Evolutionary conservation across 1,140 invertebrate genomes (phyloP).

Genomic region (Drosophila insularis): DNA sequence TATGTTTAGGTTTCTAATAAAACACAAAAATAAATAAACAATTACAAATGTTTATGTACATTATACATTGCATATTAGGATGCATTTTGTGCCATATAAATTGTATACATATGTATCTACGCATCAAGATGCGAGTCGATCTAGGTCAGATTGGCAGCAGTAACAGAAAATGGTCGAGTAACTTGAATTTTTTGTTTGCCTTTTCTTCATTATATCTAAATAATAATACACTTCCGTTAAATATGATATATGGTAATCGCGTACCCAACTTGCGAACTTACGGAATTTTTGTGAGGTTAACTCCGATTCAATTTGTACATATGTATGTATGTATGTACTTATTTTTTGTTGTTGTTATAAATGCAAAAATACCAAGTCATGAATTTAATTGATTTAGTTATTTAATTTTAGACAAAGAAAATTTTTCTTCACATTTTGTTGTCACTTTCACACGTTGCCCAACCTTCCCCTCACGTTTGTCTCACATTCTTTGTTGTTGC

Average conservation of each 20-base stretch:
- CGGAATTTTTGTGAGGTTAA: slow-evolving; percentile 1
- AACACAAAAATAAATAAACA: not conserved
- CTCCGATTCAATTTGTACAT: not conserved
- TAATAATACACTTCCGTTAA: too few species aligned
- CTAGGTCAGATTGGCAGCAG: too few species aligned
- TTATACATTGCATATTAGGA: too few species aligned
- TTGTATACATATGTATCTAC: too few species aligned
- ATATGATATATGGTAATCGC: not conserved
- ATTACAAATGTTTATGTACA: not conserved
- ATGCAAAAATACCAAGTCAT: not conserved
- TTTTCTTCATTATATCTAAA: too few species aligned
- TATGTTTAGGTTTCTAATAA: slow-evolving; percentile 28
- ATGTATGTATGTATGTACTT: too few species aligned
- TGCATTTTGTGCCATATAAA: too few species aligned
- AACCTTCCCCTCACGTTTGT: not conserved
- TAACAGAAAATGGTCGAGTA: too few species aligned
- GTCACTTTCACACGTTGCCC: not conserved
- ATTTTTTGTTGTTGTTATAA: not conserved
- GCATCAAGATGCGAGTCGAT: too few species aligned
- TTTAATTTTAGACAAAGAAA: slow-evolving; percentile 2
- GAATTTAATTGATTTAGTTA: slow-evolving; percentile 5
- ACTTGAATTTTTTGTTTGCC: too few species aligned
- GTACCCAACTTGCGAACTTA: not conserved
- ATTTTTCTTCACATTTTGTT: not conserved
- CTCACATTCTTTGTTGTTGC: slow-evolving; percentile 1